These are phyloP conservation scores for Drosophila pseudoananassae DNA, from an alignment of 1,140 invertebrate species.

Conservation along the genomic window DNA sequence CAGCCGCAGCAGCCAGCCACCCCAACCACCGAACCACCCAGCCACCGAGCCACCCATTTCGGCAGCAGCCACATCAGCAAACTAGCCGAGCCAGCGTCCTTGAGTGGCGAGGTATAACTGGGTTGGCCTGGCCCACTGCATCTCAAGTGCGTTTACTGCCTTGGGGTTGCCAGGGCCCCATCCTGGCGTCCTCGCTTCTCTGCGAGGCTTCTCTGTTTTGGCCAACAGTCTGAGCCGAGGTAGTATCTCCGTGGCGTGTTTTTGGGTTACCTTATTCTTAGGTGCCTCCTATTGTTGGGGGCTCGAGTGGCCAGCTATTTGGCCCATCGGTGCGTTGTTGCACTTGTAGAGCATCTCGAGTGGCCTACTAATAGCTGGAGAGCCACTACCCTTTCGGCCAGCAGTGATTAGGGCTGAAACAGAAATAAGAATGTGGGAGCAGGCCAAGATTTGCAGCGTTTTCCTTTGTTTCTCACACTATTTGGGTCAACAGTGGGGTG, in stretches of 20 bases:
- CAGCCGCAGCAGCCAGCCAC: slow-evolving; percentile 12
- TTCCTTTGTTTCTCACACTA: slow-evolving; percentile 14
- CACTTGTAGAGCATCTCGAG: slow-evolving; percentile 73
- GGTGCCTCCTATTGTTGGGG: slow-evolving; percentile 46
- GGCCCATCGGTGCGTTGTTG: slow-evolving; percentile 36
- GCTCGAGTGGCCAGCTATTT: slow-evolving; percentile 46
- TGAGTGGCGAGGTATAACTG: slow-evolving; percentile 54
- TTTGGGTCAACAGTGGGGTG: slow-evolving; percentile 6
- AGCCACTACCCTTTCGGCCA: slow-evolving; percentile 34
- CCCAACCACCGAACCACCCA: slow-evolving; percentile 1
- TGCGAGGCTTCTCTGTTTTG: slow-evolving; percentile 17
- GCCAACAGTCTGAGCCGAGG: slow-evolving; percentile 3
- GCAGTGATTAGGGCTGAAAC: slow-evolving; percentile 40
- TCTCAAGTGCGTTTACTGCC: slow-evolving; percentile 59
- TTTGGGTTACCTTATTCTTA: slow-evolving; percentile 66
- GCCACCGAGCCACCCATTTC: neutral
- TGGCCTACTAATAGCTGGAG: slow-evolving; percentile 73
- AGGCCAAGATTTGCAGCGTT: slow-evolving; percentile 5
- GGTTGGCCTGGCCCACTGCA: slow-evolving; percentile 28
- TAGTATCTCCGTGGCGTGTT: slow-evolving; percentile 34
- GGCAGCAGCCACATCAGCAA: slow-evolving; percentile 14
- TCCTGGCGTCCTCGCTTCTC: neutral
- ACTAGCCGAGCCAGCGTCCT: slow-evolving; percentile 60
- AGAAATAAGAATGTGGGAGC: neutral
- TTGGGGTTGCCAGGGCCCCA: slow-evolving; percentile 17